Evolutionary conservation across 1,140 invertebrate species (phyloP), one percentile per base, ranked within the genome.

Genomic region (Eurytemora carolleeae): DNA sequence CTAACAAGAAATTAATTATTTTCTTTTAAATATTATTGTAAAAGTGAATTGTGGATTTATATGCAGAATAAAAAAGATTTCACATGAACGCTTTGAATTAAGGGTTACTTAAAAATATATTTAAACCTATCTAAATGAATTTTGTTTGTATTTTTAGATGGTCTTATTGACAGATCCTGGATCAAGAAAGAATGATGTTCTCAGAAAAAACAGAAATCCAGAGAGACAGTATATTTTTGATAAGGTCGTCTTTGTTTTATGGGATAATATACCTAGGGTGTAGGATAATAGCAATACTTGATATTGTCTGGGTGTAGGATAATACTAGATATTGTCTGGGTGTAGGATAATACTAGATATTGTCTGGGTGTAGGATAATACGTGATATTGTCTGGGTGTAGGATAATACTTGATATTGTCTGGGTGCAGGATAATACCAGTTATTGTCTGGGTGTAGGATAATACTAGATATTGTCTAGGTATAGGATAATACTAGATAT

Each of bases 21-120:
- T 7, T 44, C 31, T 12, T 55, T 55, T 55, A n/a, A 12, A 55
- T 75, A 78, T 65, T 72, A 72, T 52, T 18, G 44, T 18, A n/a
- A n/a, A n/a, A 52, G 44, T 18, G 44, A 52, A 52, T 15, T 52
- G n/a, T 7, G n/a, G 20, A 19, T 12, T 20, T 55, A 12, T 20
- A 7, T 19, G 76, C 79, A 70, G 77, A 76, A 44, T 65, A 66
- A 57, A 25, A 53, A 66, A 62, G 15, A 31, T 63, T n/a, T 54
- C 12, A 63, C 31, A 44, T 44, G 7, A 7, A 44, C 7, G 31
- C n/a, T 44, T 12, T 44, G n/a, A n/a, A n/a, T 44, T 44, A 12
- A 7, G n/a, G 17, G 12, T 20, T 63, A 3, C 59, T 55, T 55
- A 19, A 24, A 23, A 25, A 52, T 57, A 22, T 20, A 63, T 3